Conservation (phyloP, 1,140 invertebrate genomes). For the Temnothorax curvispinosus region DNA sequence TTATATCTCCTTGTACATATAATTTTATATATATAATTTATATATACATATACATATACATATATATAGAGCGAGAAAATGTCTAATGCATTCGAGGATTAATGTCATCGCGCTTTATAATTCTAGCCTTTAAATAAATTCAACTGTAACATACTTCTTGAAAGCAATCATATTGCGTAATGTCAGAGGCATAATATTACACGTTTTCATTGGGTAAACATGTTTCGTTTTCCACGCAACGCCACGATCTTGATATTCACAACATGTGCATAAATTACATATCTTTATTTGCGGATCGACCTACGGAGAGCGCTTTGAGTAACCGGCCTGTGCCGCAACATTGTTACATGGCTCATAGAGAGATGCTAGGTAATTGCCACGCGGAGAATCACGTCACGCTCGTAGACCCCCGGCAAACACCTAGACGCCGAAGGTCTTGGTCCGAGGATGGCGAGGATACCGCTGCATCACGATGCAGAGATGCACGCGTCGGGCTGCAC, state of each 20-base stretch:
- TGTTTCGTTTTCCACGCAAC: slow-evolving; percentile 14
- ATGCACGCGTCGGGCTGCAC: slow-evolving; percentile 11
- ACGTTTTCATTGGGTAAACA: slow-evolving; percentile 22
- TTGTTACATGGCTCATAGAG: slow-evolving; percentile 38
- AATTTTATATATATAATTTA: neutral
- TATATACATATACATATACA: neutral
- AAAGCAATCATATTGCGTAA: slow-evolving; percentile 17
- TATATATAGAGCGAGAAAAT: neutral
- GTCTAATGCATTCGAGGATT: neutral
- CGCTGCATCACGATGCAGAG: slow-evolving; percentile 19
- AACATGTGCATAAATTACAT: slow-evolving; percentile 30
- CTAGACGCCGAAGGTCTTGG: slow-evolving; percentile 55
- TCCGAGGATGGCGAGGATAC: slow-evolving; percentile 22
- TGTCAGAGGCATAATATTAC: neutral
- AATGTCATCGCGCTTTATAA: slow-evolving; percentile 5
- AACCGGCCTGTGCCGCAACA: slow-evolving; percentile 11
- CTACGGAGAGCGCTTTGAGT: slow-evolving; percentile 14
- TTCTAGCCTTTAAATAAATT: slow-evolving; percentile 29
- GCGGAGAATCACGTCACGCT: slow-evolving; percentile 55
- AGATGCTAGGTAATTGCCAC: slow-evolving; percentile 50
- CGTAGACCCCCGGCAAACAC: slow-evolving; percentile 20
- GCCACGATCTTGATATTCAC: slow-evolving; percentile 50
- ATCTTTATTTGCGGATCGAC: slow-evolving; percentile 45
- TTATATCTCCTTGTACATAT: neutral
- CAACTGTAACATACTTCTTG: neutral